Conservation (phyloP, 2,888 invertebrate genomes). For the Acrobasis suavella region DNA sequence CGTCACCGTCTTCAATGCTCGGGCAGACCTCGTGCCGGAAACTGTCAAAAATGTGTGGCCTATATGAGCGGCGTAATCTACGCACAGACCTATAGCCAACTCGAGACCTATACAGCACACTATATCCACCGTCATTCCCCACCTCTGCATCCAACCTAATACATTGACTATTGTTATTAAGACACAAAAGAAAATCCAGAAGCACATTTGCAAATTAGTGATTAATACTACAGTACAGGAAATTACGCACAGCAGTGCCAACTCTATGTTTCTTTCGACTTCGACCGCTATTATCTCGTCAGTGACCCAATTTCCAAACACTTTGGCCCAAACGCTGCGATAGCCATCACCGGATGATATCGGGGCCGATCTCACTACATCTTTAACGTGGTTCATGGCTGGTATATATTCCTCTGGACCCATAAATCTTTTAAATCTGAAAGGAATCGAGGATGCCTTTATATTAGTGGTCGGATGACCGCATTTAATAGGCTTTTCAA, state of each 20-base stretch:
- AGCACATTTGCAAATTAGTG: constrained; percentile 88
- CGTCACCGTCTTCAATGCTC: constrained; percentile 85
- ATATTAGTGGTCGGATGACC: constrained; percentile 83
- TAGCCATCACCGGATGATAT: constrained; percentile 84
- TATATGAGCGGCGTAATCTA: constrained; percentile 92
- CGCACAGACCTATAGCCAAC: constrained; percentile 90
- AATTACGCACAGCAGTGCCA: constrained; percentile 91
- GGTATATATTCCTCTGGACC: constrained; percentile 87
- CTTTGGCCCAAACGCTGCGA: constrained; percentile 87
- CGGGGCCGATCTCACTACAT: constrained; percentile 79
- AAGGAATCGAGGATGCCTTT: constrained; percentile 83
- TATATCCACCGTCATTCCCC: constrained; percentile 92
- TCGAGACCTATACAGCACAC: constrained; percentile 91
- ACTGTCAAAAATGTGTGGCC: constrained; percentile 90
- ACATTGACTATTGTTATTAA: constrained; percentile 88
- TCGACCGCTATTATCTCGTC: constrained; percentile 90
- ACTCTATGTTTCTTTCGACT: constrained; percentile 87
- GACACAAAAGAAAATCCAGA: constrained; percentile 90
- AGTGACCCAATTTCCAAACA: constrained; percentile 89
- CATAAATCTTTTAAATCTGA: constrained; percentile 82
- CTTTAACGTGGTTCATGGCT: constrained; percentile 86
- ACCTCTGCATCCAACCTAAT: constrained; percentile 89
- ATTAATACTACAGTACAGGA: constrained; percentile 89
- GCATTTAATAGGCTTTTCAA: constrained; percentile 83
- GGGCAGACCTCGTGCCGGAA: constrained; percentile 75